Conservation (phyloP, 2,888 invertebrate genomes). For the Pammene aurita region DNA sequence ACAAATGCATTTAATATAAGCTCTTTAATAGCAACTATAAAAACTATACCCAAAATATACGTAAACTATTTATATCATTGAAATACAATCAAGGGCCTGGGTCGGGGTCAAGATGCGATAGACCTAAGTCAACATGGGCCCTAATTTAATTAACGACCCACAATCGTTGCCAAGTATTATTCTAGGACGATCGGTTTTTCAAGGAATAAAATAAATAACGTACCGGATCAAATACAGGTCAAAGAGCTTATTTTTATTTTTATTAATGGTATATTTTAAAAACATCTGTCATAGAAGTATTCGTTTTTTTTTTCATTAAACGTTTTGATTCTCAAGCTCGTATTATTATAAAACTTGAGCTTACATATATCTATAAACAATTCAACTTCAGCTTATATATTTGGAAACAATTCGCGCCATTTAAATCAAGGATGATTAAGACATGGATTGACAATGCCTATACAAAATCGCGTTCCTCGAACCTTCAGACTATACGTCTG, state of each 20-base stretch:
- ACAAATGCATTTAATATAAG: no score
- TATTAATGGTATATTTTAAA: neutral
- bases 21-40: neutral
- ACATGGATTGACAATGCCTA: no score
- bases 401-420: no score
- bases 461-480: no score
- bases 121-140: slow-evolving; percentile 38
- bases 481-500: no score
- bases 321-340: no score
- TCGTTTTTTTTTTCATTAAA: no score
- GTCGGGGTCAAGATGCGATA: slow-evolving; percentile 38
- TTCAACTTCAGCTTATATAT: no score
- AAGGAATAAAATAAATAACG: slow-evolving; percentile 13
- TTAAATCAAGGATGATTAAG: no score
- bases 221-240: neutral
- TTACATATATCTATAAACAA: no score
- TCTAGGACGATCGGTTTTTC: slow-evolving; percentile 35
- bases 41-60: neutral
- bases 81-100: slow-evolving; percentile 22
- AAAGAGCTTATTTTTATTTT: neutral
- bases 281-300: no score
- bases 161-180: slow-evolving; percentile 33
- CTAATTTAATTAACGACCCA: slow-evolving; percentile 41
- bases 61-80: slow-evolving; percentile 24
- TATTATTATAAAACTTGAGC: no score